phyloP scores from a whole-genome alignment of 2,888 invertebrate species.

The Ctenicera cuprea region DNA sequence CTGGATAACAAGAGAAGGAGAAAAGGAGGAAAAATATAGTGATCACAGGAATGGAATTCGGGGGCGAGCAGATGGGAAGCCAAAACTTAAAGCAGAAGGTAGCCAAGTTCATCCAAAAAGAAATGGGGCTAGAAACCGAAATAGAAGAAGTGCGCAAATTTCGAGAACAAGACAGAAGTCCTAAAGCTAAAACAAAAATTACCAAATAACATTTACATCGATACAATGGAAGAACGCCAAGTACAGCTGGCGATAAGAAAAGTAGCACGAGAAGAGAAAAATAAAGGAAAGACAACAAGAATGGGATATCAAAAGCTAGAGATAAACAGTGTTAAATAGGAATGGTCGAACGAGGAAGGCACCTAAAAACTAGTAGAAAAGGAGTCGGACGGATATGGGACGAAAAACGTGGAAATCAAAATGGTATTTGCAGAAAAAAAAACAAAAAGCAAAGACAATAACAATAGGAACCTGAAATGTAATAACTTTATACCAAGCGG shows the following conservation, averaged over 20 bases:
- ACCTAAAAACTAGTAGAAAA: conserved; percentile 10
- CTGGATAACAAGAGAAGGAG: conserved; percentile 26
- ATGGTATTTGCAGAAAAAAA: background rate
- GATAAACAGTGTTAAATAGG: conserved; percentile 5
- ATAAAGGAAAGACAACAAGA: conserved; percentile 11
- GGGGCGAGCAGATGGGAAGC: background rate
- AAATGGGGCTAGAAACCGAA: background rate
- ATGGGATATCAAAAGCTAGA: conserved; percentile 14
- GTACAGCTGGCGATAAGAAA: conserved; percentile 11
- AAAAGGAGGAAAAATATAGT: conserved; percentile 16
- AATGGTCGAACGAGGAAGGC: conserved; percentile 16
- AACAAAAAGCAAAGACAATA: background rate
- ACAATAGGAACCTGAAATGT: conserved; percentile 2
- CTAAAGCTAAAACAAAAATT: conserved; percentile 21
- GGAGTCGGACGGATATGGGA: conserved; percentile 2
- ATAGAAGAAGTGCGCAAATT: conserved; percentile 1
- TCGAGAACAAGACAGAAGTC: conserved; percentile 7
- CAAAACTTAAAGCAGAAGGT: conserved; percentile 18
- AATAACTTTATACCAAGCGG: conserved; percentile 1
- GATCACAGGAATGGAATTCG: conserved; percentile 21
- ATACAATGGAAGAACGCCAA: background rate
- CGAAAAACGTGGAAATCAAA: background rate
- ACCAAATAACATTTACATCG: background rate
- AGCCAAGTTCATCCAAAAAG: background rate
- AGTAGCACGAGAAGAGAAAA: conserved; percentile 8